Evolutionary conservation across 2,113 vertebrate genomes (phyloP), one percentile per base, ranked within the genome.

Genomic region (Odontesthes bonariensis): DNA sequence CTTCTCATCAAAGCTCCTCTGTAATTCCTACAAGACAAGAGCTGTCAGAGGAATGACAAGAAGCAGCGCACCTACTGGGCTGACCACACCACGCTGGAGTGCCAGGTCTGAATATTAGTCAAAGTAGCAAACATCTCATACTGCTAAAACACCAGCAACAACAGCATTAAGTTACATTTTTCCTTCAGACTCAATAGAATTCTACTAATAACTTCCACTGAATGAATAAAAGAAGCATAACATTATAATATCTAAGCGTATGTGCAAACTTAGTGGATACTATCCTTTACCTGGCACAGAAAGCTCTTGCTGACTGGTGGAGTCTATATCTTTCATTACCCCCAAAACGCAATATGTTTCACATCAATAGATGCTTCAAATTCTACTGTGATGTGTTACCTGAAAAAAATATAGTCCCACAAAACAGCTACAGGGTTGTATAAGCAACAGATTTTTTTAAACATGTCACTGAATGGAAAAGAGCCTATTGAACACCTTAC

Each of bases 1-100:
- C 79, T 97, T 97, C 16, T 95, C 93, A 8, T 97, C 95, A 32
- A 97, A 97, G 79, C 97, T 95, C 49, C 95, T 96, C 86, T 97
- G 95, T 61, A 97, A 91, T 42, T 97, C 95, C 96, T 97, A 54
- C 2, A 11, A 66, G 27, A 81, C 12, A 55, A 14, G 31, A 49
- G 31, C 1, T 0, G n/a, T 23, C 3, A 23, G 12, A 14, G 13
- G 6, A 16, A n/a, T 20, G 2, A 13, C 12, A 46, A 16, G 51
- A 31, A 6, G 32, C 32, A 27, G 5, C 17, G 7, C 19, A 13
- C 31, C 19, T 7, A 10, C 9, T 38, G 51, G 69, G 16, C 5
- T 0, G 59, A 31, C 20, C 14, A 19, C 46, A 32, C 8, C 9
- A 33, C 10, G 8, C 14, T 23, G 31, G 7, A 8, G 6, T 31